Conservation (phyloP, 2,113 vertebrate genomes). For the Cyprinodon tularosa region DNA sequence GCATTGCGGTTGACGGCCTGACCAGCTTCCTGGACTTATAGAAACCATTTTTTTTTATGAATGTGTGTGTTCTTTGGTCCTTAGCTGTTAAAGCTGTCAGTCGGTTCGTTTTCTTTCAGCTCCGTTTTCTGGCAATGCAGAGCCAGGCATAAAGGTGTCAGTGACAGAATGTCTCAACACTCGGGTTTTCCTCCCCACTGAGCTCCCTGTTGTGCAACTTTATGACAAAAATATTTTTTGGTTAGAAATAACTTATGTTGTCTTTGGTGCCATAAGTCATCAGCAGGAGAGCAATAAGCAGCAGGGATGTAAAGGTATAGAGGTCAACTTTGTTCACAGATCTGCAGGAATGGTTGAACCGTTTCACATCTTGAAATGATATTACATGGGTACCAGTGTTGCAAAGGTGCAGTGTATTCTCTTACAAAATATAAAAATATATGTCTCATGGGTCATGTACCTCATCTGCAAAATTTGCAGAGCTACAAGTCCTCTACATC, state of each 20-base stretch:
- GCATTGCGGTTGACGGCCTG: constrained; percentile 47
- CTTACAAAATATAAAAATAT: not conserved
- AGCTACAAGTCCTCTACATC: not conserved
- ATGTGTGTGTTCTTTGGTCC: constrained; percentile 35
- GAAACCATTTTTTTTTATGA: constrained; percentile 43
- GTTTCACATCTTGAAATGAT: not conserved
- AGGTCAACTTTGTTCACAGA: constrained; percentile 14
- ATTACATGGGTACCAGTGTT: not conserved
- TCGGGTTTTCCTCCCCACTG: constrained; percentile 37
- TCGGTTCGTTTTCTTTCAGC: constrained; percentile 46
- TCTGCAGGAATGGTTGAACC: not conserved
- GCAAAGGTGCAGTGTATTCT: not conserved
- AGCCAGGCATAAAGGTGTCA: constrained; percentile 49
- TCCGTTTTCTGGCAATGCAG: constrained; percentile 39
- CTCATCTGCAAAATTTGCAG: not conserved
- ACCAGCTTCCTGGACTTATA: constrained; percentile 51
- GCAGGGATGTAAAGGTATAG: constrained; percentile 15
- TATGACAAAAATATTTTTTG: constrained; percentile 64
- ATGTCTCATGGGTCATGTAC: not conserved
- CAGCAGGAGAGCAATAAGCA: constrained; percentile 30
- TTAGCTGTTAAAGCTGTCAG: constrained; percentile 25
- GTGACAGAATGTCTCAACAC: constrained; percentile 37
- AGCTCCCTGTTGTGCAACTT: constrained; percentile 47
- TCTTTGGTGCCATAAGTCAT: constrained; percentile 38
- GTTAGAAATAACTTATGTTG: constrained; percentile 23